Base-by-base conservation (phyloP, 2,113 vertebrate genomes). In the Sminthopsis crassicaudata region DNA sequence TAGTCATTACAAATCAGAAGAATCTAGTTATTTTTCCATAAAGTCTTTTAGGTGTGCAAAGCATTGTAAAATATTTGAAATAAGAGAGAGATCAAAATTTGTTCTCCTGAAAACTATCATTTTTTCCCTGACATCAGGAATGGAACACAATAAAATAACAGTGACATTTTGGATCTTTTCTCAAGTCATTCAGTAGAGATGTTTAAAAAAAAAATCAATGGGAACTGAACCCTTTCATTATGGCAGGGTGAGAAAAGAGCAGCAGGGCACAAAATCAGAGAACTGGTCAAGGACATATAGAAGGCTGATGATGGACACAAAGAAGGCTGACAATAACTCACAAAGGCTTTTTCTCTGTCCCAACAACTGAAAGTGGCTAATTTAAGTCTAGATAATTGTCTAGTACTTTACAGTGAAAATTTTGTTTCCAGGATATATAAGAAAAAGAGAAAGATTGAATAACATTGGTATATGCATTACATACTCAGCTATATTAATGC, bases 1-100 rank as follows among this genome's bases (percentile, higher is more conserved):
- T 30, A 92, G 7, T 50, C 25, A 91, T 93, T 23, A n/a, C 16
- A 90, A 95, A 50, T 93, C 25, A 96, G 60, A 97, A 91, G 14
- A 93, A 67, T 92, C 5, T 91, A 96, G 19, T 51, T 89, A 53
- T 51, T 93, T 95, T 96, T n/a, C 91, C 30, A 93, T 8, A 52
- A 53, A 92, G 2, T 89, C 19, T 25, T 94, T 94, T 57, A 26
- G 95, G 52, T 91, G n/a, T n/a, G 42, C 55, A 53, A 93, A 96
- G 57, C 3, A 36, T n/a, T 90, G 7, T 0, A 88, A n/a, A 91
- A 89, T 1, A 92, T 55, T 19, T 84, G 52, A 97, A 92, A 19
- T 2, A 92, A 89, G 9, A 11, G 1, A 91, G 2, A 8, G 1
- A 92, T 25, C 23, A 89, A 94, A 94, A 9, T 42, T 36, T 7